Evolutionary conservation across 2,113 vertebrate genomes (phyloP), one percentile per base, ranked within the genome.

Genomic region (Nesoenas mayeri): DNA sequence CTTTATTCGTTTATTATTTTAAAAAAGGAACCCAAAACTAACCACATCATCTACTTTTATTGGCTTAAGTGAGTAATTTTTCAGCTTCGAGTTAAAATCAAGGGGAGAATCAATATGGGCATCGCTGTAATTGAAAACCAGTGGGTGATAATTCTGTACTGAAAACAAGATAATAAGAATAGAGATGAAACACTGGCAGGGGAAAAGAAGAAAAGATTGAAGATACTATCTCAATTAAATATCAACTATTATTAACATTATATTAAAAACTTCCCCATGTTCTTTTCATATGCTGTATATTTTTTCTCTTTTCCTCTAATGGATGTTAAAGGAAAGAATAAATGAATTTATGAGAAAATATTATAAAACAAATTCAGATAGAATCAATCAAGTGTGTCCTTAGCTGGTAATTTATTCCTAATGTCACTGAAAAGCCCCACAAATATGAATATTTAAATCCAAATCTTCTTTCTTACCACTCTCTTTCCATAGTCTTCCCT

Each of bases 101-200:
- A 98, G 97, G 86, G 84, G 70, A 95, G 93, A 97, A 98, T 98
- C 98, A 98, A 98, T 98, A 98, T 91, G 91, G 95, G 96, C 96
- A 96, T 98, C 74, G 65, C 96, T 97, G 97, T 98, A 98, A 98
- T 98, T 98, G 98, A 98, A 98, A 98, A 98, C 91, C 98, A 98
- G 98, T 98, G 97, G 98, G 98, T 97, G 98, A 98, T 98, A 97
- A 97, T 97, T 98, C 95, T 97, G 97, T 77, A 83, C 95, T 94
- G 97, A 98, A 98, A 98, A 98, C 97, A 98, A 97, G 97, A 98
- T 98, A 98, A 98, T 98, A 97, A 97, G 97, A 97, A 97, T 91
- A 97, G 96, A 98, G 97, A 98, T 69, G 92, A 97, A 97, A 97
- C 85, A 96, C 94, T 97, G 93, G 81, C 88, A 93, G 83, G 93